Evolutionary conservation across 2,797 vertebrate species (phyloP).

Genomic region (Xiphorhynchus erythropygius): DNA sequence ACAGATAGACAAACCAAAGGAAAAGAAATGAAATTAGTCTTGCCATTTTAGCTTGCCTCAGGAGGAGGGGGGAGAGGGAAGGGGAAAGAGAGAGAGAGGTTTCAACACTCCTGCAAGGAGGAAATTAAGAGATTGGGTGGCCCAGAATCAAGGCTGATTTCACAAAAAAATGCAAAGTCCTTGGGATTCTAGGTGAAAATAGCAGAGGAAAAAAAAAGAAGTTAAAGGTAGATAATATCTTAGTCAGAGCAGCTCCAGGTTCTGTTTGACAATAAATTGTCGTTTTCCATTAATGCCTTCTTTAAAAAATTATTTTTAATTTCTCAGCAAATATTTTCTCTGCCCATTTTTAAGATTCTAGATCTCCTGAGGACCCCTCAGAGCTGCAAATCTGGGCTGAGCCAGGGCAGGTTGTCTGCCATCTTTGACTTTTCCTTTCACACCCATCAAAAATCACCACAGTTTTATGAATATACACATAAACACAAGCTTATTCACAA

Average conservation of each 20-base stretch:
- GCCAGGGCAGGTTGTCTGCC: rapidly evolving
- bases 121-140: background rate
- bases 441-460: rapidly evolving
- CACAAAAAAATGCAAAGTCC: background rate
- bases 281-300: background rate
- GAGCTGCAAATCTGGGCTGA: background rate
- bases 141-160: background rate
- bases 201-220: background rate
- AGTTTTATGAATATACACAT: rapidly evolving
- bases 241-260: background rate
- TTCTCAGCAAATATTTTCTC: background rate
- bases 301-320: background rate
- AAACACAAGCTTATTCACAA: background rate
- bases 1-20: slow-evolving; percentile 89
- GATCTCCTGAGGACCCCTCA: background rate
- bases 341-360: background rate
- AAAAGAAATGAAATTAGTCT: slow-evolving; percentile 91
- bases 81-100: slow-evolving; percentile 5
- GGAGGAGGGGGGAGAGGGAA: slow-evolving; percentile 36
- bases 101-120: background rate
- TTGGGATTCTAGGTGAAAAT: background rate
- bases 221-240: rapidly evolving
- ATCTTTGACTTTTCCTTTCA: background rate
- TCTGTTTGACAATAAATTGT: background rate
- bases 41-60: slow-evolving; percentile 82